Conservation (phyloP, 1,140 invertebrate species). For the Rhynchophorus ferrugineus region DNA sequence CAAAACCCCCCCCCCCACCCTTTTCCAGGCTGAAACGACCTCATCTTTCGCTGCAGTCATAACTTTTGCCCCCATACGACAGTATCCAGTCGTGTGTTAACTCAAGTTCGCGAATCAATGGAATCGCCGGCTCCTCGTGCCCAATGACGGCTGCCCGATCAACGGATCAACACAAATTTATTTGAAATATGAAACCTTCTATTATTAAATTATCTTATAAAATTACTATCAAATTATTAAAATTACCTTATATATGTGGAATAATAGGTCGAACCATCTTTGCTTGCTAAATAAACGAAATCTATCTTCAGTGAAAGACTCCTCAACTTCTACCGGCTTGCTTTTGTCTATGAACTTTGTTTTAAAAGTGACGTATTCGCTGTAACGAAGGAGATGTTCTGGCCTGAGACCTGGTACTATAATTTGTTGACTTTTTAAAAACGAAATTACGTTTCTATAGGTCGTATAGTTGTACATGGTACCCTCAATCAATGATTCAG, state of each 20-base stretch:
- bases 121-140: too few species aligned
- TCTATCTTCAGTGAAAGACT: conserved; percentile 9
- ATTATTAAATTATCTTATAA: too few species aligned
- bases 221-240: too few species aligned
- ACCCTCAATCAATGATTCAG: conserved; percentile 3
- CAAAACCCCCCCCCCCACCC: too few species aligned
- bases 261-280: conserved; percentile 41
- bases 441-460: conserved; percentile 33
- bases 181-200: too few species aligned
- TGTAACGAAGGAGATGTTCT: conserved; percentile 34
- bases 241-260: conserved; percentile 38
- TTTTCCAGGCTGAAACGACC: too few species aligned
- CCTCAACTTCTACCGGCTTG: background rate
- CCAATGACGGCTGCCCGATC: too few species aligned
- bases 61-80: too few species aligned
- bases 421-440: conserved; percentile 33
- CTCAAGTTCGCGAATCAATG: too few species aligned
- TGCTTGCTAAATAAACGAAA: conserved; percentile 37
- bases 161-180: too few species aligned
- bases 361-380: conserved; percentile 32
- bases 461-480: conserved; percentile 18
- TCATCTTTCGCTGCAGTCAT: too few species aligned
- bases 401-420: conserved; percentile 33
- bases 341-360: background rate
- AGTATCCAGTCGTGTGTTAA: too few species aligned